phyloP scores from a whole-genome alignment of 2,797 vertebrate genomes.

The Gallirallus australis region DNA sequence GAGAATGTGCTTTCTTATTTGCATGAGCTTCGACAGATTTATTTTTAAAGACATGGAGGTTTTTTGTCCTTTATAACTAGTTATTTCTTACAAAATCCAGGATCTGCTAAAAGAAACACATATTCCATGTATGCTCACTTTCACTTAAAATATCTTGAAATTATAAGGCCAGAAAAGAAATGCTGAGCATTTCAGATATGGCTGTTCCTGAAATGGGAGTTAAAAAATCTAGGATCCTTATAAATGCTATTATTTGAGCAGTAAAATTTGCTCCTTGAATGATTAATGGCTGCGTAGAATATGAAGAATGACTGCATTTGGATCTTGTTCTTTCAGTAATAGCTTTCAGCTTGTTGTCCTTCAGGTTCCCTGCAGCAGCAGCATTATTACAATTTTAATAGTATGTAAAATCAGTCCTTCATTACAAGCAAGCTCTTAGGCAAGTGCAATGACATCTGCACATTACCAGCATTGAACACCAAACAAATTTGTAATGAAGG shows the following conservation, averaged over 20 bases:
- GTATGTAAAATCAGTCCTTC: background rate
- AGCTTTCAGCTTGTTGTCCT: constrained; percentile 4
- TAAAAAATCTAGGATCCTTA: background rate
- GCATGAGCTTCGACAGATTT: background rate
- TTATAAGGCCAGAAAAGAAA: background rate
- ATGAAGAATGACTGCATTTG: background rate
- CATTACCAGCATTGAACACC: background rate
- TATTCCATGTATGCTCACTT: background rate
- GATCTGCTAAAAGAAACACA: background rate
- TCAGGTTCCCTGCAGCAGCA: constrained; percentile 2
- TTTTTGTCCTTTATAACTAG: background rate
- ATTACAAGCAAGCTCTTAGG: background rate
- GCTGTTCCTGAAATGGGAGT: background rate
- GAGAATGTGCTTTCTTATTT: background rate
- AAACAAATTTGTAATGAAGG: background rate
- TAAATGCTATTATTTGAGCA: background rate
- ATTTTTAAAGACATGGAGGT: background rate
- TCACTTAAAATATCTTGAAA: background rate
- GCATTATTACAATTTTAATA: constrained; percentile 15
- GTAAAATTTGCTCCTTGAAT: background rate
- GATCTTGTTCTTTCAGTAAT: background rate
- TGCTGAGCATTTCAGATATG: background rate
- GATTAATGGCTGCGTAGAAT: background rate
- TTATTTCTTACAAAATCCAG: background rate
- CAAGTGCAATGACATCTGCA: background rate